Evolutionary conservation across 2,797 vertebrate species (phyloP).

Genomic region (Thaleichthys pacificus): DNA sequence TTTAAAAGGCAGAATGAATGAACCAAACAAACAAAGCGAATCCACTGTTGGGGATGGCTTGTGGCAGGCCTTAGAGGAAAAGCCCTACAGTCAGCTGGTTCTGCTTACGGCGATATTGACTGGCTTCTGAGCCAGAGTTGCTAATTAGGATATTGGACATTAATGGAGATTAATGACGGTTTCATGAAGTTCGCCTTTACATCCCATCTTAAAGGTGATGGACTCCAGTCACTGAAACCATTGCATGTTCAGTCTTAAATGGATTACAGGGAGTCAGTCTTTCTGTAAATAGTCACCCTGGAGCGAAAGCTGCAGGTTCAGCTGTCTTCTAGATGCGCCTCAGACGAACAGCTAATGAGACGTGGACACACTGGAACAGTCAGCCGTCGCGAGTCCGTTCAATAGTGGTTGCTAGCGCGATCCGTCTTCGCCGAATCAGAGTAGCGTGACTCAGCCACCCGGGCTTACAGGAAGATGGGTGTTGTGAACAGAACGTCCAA

Average conservation of each 20-base stretch:
- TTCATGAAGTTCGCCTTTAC: slow-evolving; percentile 6
- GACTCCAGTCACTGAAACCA: slow-evolving; percentile 24
- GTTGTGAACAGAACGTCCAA: no score
- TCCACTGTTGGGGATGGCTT: background rate
- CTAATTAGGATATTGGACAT: slow-evolving; percentile 42
- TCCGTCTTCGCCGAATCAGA: no score
- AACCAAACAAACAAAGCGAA: background rate
- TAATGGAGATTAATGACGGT: slow-evolving; percentile 33
- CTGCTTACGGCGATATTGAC: slow-evolving; percentile 3
- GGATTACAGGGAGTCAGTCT: background rate
- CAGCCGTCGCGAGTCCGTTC: no score
- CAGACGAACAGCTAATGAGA: no score
- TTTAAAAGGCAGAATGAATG: no score
- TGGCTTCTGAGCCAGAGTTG: background rate
- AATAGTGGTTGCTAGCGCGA: no score
- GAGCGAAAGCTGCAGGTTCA: background rate
- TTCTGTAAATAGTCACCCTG: background rate
- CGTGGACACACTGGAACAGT: no score
- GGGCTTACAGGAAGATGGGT: no score
- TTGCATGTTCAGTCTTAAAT: no score
- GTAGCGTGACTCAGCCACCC: no score
- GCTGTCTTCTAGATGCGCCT: background rate
- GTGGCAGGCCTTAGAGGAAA: background rate
- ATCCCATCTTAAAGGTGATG: slow-evolving; percentile 24
- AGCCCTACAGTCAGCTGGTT: background rate